Base-by-base conservation (phyloP, 2,113 vertebrate genomes). In the Takifugu bimaculatus region DNA sequence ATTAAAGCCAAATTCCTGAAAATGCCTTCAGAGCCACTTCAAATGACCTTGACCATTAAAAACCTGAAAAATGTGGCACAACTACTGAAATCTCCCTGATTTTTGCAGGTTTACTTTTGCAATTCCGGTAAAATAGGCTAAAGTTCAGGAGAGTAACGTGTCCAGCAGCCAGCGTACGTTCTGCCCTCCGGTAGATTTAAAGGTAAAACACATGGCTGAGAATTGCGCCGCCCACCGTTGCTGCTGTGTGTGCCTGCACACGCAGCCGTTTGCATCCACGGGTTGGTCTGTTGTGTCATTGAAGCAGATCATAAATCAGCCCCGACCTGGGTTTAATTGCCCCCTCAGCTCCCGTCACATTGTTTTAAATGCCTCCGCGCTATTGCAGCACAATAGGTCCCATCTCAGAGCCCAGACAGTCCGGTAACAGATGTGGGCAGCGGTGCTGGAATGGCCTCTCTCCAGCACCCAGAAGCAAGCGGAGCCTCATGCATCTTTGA, bases 341-440 rank as follows among this genome's bases (percentile, higher is more conserved):
- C 79, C 88, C 86, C 88, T 11, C 54, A 81, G 84, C 81, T 67
- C 66, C 70, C 67, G 3, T 88, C 86, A 68, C 72, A 60, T 82
- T 82, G 83, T 86, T 86, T 85, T 85, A 88, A 89, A 89, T 84
- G 86, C 77, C 75, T 82, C 62, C 68, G 74, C 72, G 60, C 63
- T 35, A 60, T 74, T 72, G 65, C 77, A 85, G 82, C 80, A 82
- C 84, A 85, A 87, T 88, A 86, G 85, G 66, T 80, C 71, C 63
- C 75, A 70, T 65, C 63, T 47, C 73, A 10, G 47, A 57, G 50
- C 47, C 13, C 68, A 77, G 82, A 80, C 79, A 70, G 72, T 59
- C 65, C 59, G 57, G 74, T 54, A 82, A 87, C 82, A 88, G 84
- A 89, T 84, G 73, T 74, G 27, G n/a, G 63, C 54, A 14, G 73